Base-by-base conservation (phyloP, 2,113 vertebrate species). In the Abramis brama region DNA sequence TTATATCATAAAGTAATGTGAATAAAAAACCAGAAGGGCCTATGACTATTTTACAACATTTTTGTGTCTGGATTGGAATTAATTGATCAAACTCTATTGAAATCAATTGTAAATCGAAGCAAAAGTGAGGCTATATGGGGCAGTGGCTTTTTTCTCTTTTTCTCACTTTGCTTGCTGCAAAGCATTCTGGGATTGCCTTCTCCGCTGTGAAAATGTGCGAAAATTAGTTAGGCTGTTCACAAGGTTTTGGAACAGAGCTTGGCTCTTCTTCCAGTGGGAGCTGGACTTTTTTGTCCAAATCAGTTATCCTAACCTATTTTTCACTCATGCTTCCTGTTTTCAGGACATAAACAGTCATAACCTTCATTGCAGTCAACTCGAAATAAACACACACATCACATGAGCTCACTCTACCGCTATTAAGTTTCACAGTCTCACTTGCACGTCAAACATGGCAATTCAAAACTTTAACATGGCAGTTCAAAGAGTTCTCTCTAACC, bases 391-490 rank as follows among this genome's bases (percentile, higher is more conserved):
- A 73, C 86, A 86, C 45, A 45, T n/a, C 30, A 33, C 39, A 25
- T 25, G 6, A 43, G 27, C 52, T 82, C 45, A 23, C 30, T 59
- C 62, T 47, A 5, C 71, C 83, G 30, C 17, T 17, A 50, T 43
- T 57, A 47, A 66, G 77, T n/a, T 60, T 66, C 19, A 6, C 36
- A 19, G 70, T 82, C 62, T 52, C 6, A 59, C 57, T 43, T 39
- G 76, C 77, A 39, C 25, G 9, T 70, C 62, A 33, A 33, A 33
- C 33, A 33, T 33, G 33, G 33, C 33, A 33, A 33, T 33, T 81
- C 9, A 13, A 79, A 87, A 82, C 68, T 70, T 85, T 43, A 78
- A 47, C 27, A 33, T 84, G 68, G 59, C 45, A 43, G 25, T 76
- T 82, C 39, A 55, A 52, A 73, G 81, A 79, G 82, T 25, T 70